Evolutionary conservation across 1,140 invertebrate genomes (phyloP), one percentile per base, ranked within the genome.

Genomic region (Bombus soroeensis): DNA sequence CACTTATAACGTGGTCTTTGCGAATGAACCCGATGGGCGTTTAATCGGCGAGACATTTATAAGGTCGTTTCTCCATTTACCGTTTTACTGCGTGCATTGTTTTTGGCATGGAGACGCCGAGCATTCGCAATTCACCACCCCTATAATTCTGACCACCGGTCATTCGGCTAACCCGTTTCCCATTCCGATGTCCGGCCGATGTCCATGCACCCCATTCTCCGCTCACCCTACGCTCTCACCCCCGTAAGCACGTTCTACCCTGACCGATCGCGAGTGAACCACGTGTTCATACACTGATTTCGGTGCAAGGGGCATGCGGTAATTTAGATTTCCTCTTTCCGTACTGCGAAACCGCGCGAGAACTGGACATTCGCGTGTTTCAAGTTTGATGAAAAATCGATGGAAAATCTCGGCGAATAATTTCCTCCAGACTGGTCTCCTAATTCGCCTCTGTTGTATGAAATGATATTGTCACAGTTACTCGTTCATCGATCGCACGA

Each of bases 131-230:
- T 90, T 79, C 83, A 78, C 83, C 85, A 53, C 80, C 73, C 79
- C 89, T 84, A 87, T 90, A 87, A 89, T 84, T 88, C 79, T 86
- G 83, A 91, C 85, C 88, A 62, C 80, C 83, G 84, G 87, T 87
- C 88, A 90, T 88, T 92, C 89, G 88, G 90, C 87, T 90, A 89
- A 92, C 88, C 88, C 79, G 89, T 90, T 92, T 87, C 87, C 88
- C 82, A 89, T 91, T 88, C 88, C 81, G 59, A 88, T 86, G 88
- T 88, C 82, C 85, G 82, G 71, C 83, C 83, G 84, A 87, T 89
- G 85, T 88, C 79, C 84, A 83, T 64, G 73, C 85, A 81, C 74
- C 86, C 88, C 47, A 66, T 75, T 76, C 85, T 77, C n/a, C 25
- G 1, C 25, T 70, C 81, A 22, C 39, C 15, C 47, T 22, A 57